These are phyloP conservation scores for Promerops cafer DNA, from an alignment of 2,113 vertebrate species.

Conservation along the genomic window DNA sequence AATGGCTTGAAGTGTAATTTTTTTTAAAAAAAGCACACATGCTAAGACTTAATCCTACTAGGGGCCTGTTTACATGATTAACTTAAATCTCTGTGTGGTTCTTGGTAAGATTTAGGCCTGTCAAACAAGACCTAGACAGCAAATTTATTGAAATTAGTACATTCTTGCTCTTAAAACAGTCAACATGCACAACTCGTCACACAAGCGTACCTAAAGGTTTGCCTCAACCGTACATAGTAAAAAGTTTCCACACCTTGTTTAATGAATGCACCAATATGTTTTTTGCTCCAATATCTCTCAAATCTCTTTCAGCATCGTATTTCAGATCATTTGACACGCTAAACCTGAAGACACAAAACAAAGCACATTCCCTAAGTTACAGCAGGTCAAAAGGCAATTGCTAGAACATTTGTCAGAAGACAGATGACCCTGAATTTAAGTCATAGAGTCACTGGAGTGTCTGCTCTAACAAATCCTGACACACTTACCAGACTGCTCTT, in stretches of 20 bases:
- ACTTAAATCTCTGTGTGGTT: background rate
- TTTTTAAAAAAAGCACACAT: background rate
- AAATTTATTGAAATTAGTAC: background rate
- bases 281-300: constrained; percentile 96
- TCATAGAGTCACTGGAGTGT: background rate
- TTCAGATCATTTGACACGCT: constrained; percentile 98
- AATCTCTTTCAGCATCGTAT: constrained; percentile 94
- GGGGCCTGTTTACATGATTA: background rate
- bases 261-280: constrained; percentile 96
- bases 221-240: constrained; percentile 53
- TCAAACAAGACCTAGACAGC: background rate
- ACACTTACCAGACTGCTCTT: constrained; percentile 92
- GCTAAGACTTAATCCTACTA: background rate
- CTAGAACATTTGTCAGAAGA: background rate
- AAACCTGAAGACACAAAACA: constrained; percentile 77
- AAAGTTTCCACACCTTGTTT: constrained; percentile 87
- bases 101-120: background rate
- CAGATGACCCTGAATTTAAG: background rate
- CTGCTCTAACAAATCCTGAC: background rate
- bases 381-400: background rate
- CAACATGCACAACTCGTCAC: constrained; percentile 9
- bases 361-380: background rate
- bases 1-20: background rate
- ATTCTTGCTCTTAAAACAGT: background rate
- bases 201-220: constrained; percentile 37